These are phyloP conservation scores for Furcifer pardalis DNA, from an alignment of 2,797 vertebrate genomes.

Conservation along the genomic window DNA sequence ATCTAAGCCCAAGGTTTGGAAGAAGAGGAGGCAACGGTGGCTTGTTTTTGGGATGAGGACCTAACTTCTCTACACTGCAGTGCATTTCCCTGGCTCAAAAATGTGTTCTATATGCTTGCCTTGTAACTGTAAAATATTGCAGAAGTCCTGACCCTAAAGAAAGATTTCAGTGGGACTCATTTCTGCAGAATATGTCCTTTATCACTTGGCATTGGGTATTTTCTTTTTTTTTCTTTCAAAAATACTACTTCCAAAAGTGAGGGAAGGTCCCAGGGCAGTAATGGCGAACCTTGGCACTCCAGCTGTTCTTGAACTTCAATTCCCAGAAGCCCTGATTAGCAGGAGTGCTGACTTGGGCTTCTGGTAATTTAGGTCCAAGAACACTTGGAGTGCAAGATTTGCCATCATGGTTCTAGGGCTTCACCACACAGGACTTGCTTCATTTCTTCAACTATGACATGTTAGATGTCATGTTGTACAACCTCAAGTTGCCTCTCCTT, in stretches of 20 bases:
- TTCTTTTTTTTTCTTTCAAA: neutral
- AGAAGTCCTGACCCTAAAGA: neutral
- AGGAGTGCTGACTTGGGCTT: no score
- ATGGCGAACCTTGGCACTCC: no score
- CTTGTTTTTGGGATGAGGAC: no score
- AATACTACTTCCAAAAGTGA: neutral
- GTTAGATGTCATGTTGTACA: rapidly evolving
- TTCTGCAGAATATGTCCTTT: neutral
- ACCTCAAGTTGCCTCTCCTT: rapidly evolving
- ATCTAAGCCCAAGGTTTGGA: no score
- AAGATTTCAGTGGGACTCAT: no score
- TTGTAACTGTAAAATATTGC: neutral
- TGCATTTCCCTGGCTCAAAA: neutral
- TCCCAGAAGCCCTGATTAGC: no score
- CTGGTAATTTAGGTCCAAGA: no score
- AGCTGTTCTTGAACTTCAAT: no score
- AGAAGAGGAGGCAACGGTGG: no score
- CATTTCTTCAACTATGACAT: neutral
- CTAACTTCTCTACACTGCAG: neutral
- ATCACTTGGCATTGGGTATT: neutral
- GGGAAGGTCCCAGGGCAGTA: neutral
- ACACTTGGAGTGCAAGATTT: no score
- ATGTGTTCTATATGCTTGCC: no score
- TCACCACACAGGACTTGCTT: neutral
- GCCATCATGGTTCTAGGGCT: no score